These are phyloP conservation scores for Poicephalus gulielmi DNA, from an alignment of 2,113 vertebrate species.

Conservation along the genomic window DNA sequence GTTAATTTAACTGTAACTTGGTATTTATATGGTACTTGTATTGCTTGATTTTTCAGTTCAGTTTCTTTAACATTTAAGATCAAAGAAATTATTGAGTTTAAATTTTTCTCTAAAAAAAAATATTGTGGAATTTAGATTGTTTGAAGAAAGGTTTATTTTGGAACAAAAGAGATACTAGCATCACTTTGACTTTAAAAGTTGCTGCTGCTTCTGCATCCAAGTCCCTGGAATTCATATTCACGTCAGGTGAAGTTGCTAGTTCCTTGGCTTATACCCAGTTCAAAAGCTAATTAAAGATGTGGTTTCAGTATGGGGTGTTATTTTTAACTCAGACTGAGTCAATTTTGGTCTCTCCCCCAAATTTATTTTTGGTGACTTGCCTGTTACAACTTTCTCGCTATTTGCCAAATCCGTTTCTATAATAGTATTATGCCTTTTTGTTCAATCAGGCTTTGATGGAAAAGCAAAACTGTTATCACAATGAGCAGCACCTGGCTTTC, in stretches of 20 bases:
- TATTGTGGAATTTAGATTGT: not conserved
- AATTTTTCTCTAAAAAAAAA: not conserved
- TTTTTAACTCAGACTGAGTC: not conserved
- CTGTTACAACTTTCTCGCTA: not conserved
- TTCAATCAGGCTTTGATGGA: not conserved
- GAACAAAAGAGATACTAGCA: not conserved
- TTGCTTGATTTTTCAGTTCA: not conserved
- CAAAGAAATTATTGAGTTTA: not conserved
- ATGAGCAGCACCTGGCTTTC: not conserved
- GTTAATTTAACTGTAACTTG: not conserved
- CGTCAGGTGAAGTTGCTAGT: not conserved
- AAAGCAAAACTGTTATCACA: accelerated
- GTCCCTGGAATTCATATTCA: accelerated
- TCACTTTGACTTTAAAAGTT: not conserved
- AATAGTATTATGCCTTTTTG: not conserved
- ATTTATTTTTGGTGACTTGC: not conserved
- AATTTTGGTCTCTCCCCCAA: not conserved
- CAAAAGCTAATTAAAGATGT: not conserved
- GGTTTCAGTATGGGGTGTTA: not conserved
- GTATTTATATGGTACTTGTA: not conserved
- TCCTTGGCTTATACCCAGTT: not conserved
- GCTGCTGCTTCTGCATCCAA: not conserved
- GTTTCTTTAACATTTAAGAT: not conserved
- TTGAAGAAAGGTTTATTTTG: not conserved
- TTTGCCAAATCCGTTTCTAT: not conserved